Evolutionary conservation across 2,113 vertebrate genomes (phyloP), one percentile per base, ranked within the genome.

Genomic region (Myocastor coypus): DNA sequence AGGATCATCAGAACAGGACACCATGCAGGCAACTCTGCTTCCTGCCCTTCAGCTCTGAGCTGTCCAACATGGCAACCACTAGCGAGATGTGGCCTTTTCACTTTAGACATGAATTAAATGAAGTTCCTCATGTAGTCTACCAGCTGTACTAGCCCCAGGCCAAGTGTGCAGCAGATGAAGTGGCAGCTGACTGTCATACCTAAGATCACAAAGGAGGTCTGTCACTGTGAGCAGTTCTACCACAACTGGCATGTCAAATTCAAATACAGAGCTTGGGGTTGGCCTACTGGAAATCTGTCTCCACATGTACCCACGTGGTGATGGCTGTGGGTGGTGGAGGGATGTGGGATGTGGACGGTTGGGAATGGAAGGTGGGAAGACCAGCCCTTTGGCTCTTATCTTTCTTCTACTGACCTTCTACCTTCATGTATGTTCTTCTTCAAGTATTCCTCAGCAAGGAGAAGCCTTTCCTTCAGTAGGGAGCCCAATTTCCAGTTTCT

Each of bases 321-420:
- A 30, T 1, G 26, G 2, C 30, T 8, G 10, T 3, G n/a, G 20
- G 28, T 30, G 19, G 11, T 30, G 9, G 17, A 34, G 28, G 77
- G 30, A 12, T 42, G 16, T 26, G 46, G 5, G 57, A 28, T 7
- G 9, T 19, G 8, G 4, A 22, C 4, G 71, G 2, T 34, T 42
- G 17, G 0, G 59, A n/a, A 16, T 64, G 7, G 64, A 14, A 14
- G 12, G 8, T 22, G 1, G 20, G 13, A 50, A 55, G 0, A 12
- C n/a, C 61, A 5, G 46, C 24, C 11, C 66, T 1, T 9, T n/a
- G 22, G 57, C 8, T 0, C 16, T 88, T 57, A 26, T 52, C 40
- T 73, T 91, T 93, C 66, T 90, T 81, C 59, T 87, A n/a, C 24
- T 69, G 40, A 85, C 4, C 55, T 85, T 42, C 71, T 12, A 12